Conservation (phyloP, 35 echinoderm and acorn worm species). For the Nesometra sesokonis region DNA sequence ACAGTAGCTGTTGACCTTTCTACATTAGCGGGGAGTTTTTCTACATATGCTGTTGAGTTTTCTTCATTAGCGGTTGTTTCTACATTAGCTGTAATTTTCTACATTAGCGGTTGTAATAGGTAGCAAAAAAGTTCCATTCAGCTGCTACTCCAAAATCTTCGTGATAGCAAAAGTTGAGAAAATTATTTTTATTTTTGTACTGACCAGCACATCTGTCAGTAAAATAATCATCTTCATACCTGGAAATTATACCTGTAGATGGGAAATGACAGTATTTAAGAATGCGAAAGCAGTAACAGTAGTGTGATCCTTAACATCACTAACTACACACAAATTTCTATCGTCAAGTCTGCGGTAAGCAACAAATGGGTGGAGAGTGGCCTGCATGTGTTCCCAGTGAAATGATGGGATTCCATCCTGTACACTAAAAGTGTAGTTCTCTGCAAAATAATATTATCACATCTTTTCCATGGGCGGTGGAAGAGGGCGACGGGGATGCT, state of each 20-base stretch:
- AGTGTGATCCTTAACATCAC: neutral
- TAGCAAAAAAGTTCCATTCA: conserved; percentile 34
- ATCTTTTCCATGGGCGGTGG: no score
- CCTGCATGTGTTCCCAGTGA: conserved; percentile 25
- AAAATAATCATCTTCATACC: conserved; percentile 20
- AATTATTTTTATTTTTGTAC: conserved; percentile 41
- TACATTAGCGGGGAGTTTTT: no score
- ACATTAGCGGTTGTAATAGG: no score
- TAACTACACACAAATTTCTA: neutral
- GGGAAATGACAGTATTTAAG: neutral
- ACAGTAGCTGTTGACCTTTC: no score
- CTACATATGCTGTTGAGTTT: no score
- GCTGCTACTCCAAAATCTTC: conserved; percentile 13
- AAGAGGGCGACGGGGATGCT: no score
- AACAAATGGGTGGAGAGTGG: conserved; percentile 25
- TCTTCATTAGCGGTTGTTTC: no score
- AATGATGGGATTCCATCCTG: conserved; percentile 30
- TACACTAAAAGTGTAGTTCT: conserved; percentile 8
- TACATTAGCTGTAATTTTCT: no score
- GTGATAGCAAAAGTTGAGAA: conserved; percentile 21
- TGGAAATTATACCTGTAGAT: neutral
- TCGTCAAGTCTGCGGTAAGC: neutral
- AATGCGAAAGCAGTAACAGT: conserved; percentile 1
- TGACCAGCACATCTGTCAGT: conserved; percentile 43
- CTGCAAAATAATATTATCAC: conserved; percentile 29